Evolutionary conservation across 2,888 invertebrate species (phyloP), one percentile per base, ranked within the genome.

Genomic region (Cybosia mesomella): DNA sequence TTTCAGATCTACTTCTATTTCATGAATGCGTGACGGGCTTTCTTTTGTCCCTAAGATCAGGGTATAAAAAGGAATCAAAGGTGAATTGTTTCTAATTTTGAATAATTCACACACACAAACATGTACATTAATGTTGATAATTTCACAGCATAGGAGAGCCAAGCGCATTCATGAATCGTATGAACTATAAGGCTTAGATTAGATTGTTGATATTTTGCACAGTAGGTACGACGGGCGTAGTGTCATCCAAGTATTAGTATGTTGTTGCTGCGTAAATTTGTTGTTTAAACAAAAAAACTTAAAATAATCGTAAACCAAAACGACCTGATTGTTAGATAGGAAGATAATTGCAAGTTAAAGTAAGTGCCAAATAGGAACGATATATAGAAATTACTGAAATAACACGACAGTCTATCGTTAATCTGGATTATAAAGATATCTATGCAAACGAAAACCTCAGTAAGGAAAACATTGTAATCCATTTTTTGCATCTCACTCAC

Each of bases 161-260:
- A 28, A 18, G 18, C 36, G 64, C 55, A 64, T 64, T 55, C 55
- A 36, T 64, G 64, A 39, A 64, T 57, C 36, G 64, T 57, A 64
- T 28, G 39, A 39, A 53, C 21, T 34, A 15, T 72, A 73, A 66
- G 60, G 69, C 67, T 73, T 81, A 79, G 79, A 76, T 79, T 79
- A 73, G 76, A 81, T 66, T 72, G 62, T 78, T 69, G 43, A 64
- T 68, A 72, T 64, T 69, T 69, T 67, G 67, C 67, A 49, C 24
- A 75, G 71, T 61, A n/a, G n/a, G 34, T 67, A 72, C 66, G 71
- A 70, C 39, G 39, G 66, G 43, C 62, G 70, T 72, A 71, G 65
- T 66, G 57, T 59, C 54, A 80, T 78, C 21, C n/a, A 66, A 70
- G 57, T 55, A 68, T 63, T 67, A 32, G 11, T 18, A 24, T 21